Percentiles rank a stretch among this genome's conserved stretches.
Conservation (phyloP, 2,888 invertebrate genomes). For the Halocaridina rubra region DNA sequence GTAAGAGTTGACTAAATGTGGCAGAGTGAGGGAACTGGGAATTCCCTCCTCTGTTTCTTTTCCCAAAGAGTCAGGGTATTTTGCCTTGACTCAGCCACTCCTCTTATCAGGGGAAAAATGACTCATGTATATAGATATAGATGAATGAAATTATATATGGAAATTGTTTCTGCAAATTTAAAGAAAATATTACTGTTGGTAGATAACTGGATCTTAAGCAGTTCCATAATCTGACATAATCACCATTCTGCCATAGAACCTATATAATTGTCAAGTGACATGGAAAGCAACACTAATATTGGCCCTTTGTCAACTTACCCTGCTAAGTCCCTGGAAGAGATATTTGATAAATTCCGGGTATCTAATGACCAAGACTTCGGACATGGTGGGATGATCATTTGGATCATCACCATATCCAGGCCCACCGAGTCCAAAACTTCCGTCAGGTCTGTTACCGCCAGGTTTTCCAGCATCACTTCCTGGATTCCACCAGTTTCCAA, state of each 20-base stretch:
- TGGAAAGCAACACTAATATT: too few species aligned
- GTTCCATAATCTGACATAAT: too few species aligned
- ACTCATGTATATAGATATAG: too few species aligned
- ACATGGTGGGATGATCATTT: not conserved
- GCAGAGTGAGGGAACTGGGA: not conserved
- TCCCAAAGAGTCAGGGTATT: too few species aligned
- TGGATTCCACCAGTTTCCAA: not conserved
- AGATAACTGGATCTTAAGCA: not conserved
- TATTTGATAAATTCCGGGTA: slow-evolving; percentile 1
- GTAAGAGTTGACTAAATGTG: not conserved
- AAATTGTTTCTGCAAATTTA: not conserved
- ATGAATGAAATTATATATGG: not conserved
- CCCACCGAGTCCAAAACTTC: too few species aligned
- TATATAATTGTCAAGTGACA: not conserved
- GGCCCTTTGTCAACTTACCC: not conserved
- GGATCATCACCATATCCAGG: too few species aligned
- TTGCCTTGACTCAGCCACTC: too few species aligned
- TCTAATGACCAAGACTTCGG: not conserved
- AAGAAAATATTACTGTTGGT: not conserved
- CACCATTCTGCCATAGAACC: too few species aligned
- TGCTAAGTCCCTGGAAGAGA: not conserved
- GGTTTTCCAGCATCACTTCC: not conserved
- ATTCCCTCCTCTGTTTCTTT: not conserved
- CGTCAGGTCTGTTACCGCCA: not conserved
- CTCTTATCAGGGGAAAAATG: too few species aligned